Evolutionary conservation across 2,888 invertebrate species (phyloP), one percentile per base, ranked within the genome.

Genomic region (Sarcophaga carnaria): DNA sequence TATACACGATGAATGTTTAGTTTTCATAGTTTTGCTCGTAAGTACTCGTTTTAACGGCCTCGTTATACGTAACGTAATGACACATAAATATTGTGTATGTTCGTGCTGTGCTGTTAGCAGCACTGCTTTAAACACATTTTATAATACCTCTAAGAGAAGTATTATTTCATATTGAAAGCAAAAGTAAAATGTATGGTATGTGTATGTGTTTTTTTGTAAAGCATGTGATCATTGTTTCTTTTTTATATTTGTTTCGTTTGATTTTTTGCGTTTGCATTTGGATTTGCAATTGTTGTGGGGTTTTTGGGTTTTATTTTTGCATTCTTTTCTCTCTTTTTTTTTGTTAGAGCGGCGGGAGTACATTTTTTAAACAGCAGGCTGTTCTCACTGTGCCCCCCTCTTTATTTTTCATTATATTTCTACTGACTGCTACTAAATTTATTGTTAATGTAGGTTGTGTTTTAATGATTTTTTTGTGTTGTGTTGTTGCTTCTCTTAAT

Each of bases 151-250:
- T 4, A 3, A 49, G 25, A 64, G 25, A 76, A 83, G 77, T 84
- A 91, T 92, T 92, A 91, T 91, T 92, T 93, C 92, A 92, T 92
- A 92, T 90, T 91, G 93, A 93, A 93, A 93, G 92, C 93, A 93
- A 93, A 93, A 93, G 93, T 92, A 90, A 92, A 91, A 69, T 10
- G 1, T 37, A 37, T 2, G 10, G 8, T 37, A 37, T 37, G 37
- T 10, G 37, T 37, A 10, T 10, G 8, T 37, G 8, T 37, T 37
- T 54, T 54, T 82, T 79, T 84, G 82, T 84, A 82, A 81, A 82
- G 88, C 88, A 87, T 83, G 83, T 82, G 84, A 86, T 88, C 86
- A 84, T 78, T 54, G 14, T 83, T 59, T 64, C n/a, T 76, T 80
- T 76, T 80, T 64, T 64, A 66, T 22, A 22, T 22, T 80, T 71